Conservation (phyloP, 2,797 vertebrate species). For the Leuciscus waleckii region DNA sequence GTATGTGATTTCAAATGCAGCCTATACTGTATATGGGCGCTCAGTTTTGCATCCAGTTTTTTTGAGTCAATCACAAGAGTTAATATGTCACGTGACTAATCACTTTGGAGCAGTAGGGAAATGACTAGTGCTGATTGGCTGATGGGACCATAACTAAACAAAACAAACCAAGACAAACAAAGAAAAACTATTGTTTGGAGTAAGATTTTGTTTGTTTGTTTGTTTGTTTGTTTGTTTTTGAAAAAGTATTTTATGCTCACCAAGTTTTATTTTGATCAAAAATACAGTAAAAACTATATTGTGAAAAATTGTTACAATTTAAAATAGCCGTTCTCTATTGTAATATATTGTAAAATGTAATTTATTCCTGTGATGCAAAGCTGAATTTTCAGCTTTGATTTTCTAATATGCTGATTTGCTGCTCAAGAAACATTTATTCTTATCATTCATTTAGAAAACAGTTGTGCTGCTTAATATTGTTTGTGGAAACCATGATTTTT, state of each 20-base stretch:
- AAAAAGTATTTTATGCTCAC: neutral
- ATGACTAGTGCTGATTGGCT: neutral
- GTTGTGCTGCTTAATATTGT: no score
- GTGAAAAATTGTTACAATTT: neutral
- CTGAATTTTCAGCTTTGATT: no score
- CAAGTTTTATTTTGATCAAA: neutral
- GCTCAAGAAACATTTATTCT: no score
- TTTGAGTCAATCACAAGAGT: neutral
- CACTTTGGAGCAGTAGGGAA: neutral
- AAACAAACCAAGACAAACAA: neutral
- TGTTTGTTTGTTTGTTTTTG: no score
- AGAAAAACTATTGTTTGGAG: neutral
- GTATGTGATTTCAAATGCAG: no score
- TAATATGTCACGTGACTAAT: neutral
- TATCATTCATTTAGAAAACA: no score
- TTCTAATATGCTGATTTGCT: no score
- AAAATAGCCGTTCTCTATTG: no score
- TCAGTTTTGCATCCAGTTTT: neutral
- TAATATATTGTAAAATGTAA: no score
- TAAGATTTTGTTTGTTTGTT: no score
- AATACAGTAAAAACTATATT: neutral
- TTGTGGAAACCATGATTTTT: no score
- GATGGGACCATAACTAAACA: neutral
- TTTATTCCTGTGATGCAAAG: no score
- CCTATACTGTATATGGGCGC: neutral